Conservation (phyloP, 2,888 invertebrate species). For the Patella ulyssiponensis region DNA sequence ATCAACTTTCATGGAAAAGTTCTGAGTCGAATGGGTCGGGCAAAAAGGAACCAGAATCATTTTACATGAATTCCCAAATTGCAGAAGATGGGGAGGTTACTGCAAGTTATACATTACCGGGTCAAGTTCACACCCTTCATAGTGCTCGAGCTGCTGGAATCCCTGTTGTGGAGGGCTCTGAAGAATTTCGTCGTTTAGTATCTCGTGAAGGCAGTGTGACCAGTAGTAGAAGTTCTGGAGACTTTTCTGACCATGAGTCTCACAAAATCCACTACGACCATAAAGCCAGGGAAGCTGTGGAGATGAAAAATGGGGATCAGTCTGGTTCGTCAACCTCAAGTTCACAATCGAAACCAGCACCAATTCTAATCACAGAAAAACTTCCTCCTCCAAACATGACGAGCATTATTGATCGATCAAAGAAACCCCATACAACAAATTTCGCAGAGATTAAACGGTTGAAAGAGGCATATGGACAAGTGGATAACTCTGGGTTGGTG, state of each 20-base stretch:
- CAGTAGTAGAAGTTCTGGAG: slow-evolving; percentile 63
- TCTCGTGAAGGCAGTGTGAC: slow-evolving; percentile 62
- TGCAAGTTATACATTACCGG: slow-evolving; percentile 59
- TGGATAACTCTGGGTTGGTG: slow-evolving; percentile 65
- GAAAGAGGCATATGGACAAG: slow-evolving; percentile 69
- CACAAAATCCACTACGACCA: slow-evolving; percentile 67
- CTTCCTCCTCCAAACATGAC: slow-evolving; percentile 19
- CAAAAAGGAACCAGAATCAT: slow-evolving; percentile 29
- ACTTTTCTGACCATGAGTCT: slow-evolving; percentile 68
- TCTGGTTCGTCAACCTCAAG: background rate
- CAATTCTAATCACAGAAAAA: slow-evolving; percentile 27
- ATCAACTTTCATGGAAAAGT: slow-evolving; percentile 31
- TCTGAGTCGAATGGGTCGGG: slow-evolving; percentile 14
- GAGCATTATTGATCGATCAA: slow-evolving; percentile 9
- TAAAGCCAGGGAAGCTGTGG: slow-evolving; percentile 53
- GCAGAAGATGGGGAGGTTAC: slow-evolving; percentile 33
- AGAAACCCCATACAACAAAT: slow-evolving; percentile 74
- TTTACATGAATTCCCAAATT: slow-evolving; percentile 33
- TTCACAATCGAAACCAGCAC: slow-evolving; percentile 9
- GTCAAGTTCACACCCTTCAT: slow-evolving; percentile 54
- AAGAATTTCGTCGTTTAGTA: slow-evolving; percentile 29
- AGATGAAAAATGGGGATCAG: slow-evolving; percentile 16
- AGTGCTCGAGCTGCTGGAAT: slow-evolving; percentile 65
- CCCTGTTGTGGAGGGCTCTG: slow-evolving; percentile 55
- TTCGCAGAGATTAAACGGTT: slow-evolving; percentile 82